Evolutionary conservation across 2,113 vertebrate species (phyloP).

Genomic region (Hystrix brachyura): DNA sequence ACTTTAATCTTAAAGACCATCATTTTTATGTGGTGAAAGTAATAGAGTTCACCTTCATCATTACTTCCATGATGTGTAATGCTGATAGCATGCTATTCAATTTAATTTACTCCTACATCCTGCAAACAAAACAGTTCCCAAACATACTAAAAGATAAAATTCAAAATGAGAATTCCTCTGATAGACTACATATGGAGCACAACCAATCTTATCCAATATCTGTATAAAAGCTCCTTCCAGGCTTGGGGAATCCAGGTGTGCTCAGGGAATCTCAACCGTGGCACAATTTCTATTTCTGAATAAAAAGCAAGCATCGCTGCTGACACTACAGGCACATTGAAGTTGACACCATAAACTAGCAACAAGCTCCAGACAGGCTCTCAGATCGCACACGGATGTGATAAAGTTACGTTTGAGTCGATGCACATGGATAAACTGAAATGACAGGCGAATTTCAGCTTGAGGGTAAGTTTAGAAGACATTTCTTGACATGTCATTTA

Average conservation of each 20-base stretch:
- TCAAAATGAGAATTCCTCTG: background rate
- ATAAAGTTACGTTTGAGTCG: conserved; percentile 48
- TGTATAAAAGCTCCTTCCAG: conserved; percentile 1
- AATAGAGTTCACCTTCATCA: conserved; percentile 53
- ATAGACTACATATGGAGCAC: background rate
- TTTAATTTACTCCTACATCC: conserved; percentile 2
- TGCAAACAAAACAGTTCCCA: background rate
- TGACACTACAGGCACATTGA: background rate
- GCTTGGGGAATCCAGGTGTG: conserved; percentile 30
- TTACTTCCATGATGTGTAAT: conserved; percentile 55
- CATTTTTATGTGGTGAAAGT: conserved; percentile 65
- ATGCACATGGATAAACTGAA: background rate
- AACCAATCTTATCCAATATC: background rate
- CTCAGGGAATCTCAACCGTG: background rate
- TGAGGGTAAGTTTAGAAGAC: conserved; percentile 60
- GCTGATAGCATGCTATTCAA: conserved; percentile 28
- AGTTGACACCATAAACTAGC: background rate
- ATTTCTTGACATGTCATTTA: conserved; percentile 58
- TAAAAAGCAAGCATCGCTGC: background rate
- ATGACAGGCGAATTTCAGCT: background rate
- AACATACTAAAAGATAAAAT: conserved; percentile 25
- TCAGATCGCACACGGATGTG: background rate
- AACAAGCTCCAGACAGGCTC: background rate
- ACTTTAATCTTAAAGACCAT: conserved; percentile 20
- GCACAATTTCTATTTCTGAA: background rate